A percentile compares a stretch with the other conserved stretches of the same genome.
phyloP scores from a whole-genome alignment of 2,888 invertebrate genomes.

The Blastobasis adustella region DNA sequence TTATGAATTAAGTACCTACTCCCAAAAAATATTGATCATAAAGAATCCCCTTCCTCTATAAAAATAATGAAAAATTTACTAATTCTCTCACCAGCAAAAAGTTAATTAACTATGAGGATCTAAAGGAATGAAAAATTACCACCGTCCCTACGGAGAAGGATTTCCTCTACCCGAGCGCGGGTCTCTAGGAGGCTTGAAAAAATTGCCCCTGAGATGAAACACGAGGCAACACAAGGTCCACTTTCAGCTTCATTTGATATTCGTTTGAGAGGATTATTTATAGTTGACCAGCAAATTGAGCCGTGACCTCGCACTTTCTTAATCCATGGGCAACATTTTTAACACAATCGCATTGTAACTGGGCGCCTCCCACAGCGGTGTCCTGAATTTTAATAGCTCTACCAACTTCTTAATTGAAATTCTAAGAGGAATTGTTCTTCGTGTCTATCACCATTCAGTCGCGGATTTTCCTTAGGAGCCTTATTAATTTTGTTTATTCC shows the following conservation, averaged over 20 bases:
- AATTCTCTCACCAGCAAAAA: constrained; percentile 19
- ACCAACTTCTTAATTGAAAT: constrained; percentile 54
- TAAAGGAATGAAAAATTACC: not conserved
- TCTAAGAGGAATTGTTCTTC: constrained; percentile 40
- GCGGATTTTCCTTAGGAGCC: constrained; percentile 30
- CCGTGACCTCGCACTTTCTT: not conserved
- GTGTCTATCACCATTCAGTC: constrained; percentile 46
- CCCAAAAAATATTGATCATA: no score
- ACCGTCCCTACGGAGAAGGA: no score
- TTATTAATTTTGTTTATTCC: constrained; percentile 34
- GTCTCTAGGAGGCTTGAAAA: no score
- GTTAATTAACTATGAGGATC: not conserved
- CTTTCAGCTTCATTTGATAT: no score
- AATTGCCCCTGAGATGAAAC: constrained; percentile 22
- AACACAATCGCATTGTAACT: constrained; percentile 36
- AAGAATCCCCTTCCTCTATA: no score
- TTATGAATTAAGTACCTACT: no score
- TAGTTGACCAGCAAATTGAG: not conserved
- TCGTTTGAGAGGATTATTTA: no score
- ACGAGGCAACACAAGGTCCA: constrained; percentile 3
- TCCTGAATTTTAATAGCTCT: constrained; percentile 45
- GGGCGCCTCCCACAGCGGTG: constrained; percentile 32
- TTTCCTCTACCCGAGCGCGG: no score
- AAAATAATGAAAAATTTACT: no score
- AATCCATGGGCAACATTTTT: constrained; percentile 15